A percentile compares a stretch with the other conserved stretches of the same genome.
Evolutionary conservation across 2,113 vertebrate species (phyloP).

Genomic region (Hemichromis elongatus): DNA sequence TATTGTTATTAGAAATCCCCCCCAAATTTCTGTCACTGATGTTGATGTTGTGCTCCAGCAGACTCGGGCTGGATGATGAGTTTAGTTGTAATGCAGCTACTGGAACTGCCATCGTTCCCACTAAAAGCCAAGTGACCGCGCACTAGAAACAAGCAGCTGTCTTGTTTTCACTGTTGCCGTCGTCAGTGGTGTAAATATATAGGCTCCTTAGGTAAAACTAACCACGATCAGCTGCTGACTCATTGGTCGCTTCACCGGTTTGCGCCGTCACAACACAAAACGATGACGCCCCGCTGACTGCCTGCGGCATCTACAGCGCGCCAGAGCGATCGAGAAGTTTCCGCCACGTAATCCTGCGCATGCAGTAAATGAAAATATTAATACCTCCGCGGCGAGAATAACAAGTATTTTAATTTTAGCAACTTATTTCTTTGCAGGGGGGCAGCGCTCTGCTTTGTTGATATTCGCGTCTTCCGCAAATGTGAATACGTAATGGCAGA

Average conservation of each 20-base stretch:
- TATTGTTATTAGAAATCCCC: constrained; percentile 42
- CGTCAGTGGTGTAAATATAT: constrained; percentile 19
- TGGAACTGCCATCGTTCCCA: constrained; percentile 65
- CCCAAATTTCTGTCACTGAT: constrained; percentile 67
- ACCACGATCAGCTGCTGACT: constrained; percentile 63
- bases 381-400: accelerated
- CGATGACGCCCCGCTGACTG: constrained; percentile 29
- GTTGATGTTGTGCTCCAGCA: constrained; percentile 69
- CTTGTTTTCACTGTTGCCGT: neutral
- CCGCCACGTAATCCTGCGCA: neutral
- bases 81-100: constrained; percentile 66
- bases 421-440: neutral
- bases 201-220: constrained; percentile 23
- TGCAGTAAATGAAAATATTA: neutral
- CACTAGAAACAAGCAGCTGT: neutral
- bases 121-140: neutral
- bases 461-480: constrained; percentile 29
- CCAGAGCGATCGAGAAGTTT: neutral
- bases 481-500: neutral
- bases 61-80: constrained; percentile 49
- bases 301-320: neutral
- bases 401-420: neutral
- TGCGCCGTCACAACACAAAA: constrained; percentile 58
- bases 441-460: neutral
- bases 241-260: constrained; percentile 57